Evolutionary conservation across 2,888 invertebrate genomes (phyloP).

Genomic region (Hydraecia micacea): DNA sequence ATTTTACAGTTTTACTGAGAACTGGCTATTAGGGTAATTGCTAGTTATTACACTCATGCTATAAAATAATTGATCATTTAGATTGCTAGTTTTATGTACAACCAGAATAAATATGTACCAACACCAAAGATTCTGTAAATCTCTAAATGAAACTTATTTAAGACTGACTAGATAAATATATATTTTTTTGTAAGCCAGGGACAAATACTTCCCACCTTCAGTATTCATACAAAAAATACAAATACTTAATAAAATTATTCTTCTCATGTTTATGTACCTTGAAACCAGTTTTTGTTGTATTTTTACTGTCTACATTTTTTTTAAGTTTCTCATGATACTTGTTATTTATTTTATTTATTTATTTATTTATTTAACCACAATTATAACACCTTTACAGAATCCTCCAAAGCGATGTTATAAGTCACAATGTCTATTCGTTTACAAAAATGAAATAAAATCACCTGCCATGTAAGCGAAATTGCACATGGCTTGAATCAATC

Average conservation of each 20-base stretch:
- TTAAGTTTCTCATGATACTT: slow-evolving; percentile 5
- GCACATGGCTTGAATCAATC: no score
- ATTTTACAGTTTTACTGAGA: slow-evolving; percentile 25
- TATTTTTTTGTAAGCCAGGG: slow-evolving; percentile 5
- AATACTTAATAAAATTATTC: slow-evolving; percentile 4
- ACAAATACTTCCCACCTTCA: slow-evolving; percentile 12
- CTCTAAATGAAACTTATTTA: not conserved
- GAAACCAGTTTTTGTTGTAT: slow-evolving; percentile 35
- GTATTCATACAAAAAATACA: slow-evolving; percentile 9
- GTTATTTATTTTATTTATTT: no score
- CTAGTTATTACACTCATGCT: not conserved
- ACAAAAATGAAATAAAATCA: no score
- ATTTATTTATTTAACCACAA: no score
- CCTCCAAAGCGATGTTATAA: no score
- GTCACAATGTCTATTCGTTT: no score
- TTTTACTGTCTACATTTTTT: not conserved
- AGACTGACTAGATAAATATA: not conserved
- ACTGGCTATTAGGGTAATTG: not conserved
- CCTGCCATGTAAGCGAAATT: no score
- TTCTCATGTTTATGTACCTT: slow-evolving; percentile 31
- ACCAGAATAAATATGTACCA: not conserved
- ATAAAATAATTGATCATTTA: slow-evolving; percentile 4
- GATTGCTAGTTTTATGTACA: not conserved
- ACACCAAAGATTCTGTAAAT: not conserved
- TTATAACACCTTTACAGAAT: no score